phyloP scores from a whole-genome alignment of 2,797 vertebrate genomes.

The Betta splendens region DNA sequence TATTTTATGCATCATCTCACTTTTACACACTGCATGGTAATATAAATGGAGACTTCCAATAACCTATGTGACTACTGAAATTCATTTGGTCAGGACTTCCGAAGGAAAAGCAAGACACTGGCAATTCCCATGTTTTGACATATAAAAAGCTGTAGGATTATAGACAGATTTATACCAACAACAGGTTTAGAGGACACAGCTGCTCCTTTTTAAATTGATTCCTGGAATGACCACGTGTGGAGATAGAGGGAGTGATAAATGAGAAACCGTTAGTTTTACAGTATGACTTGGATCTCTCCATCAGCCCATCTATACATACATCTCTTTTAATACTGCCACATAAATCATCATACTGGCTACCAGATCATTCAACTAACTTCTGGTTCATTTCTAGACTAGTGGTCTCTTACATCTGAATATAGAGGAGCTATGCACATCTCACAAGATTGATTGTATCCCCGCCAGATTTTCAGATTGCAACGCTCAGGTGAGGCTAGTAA shows the following conservation, averaged over 20 bases:
- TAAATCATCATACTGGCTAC: conserved; percentile 9
- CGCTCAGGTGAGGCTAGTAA: conserved; percentile 36
- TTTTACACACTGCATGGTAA: neutral
- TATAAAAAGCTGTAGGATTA: conserved; percentile 1
- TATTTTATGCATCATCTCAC: neutral
- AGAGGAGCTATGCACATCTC: neutral
- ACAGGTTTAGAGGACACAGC: conserved; percentile 29
- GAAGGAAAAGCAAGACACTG: neutral
- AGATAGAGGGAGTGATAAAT: conserved; percentile 28
- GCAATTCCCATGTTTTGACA: conserved; percentile 7
- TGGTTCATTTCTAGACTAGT: conserved; percentile 7
- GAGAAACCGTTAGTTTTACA: conserved; percentile 8
- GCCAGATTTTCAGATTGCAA: conserved; percentile 55
- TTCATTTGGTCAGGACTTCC: neutral
- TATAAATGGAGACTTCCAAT: neutral
- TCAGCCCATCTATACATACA: conserved; percentile 6
- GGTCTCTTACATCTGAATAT: conserved; percentile 18
- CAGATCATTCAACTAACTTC: conserved; percentile 5
- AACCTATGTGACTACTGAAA: neutral
- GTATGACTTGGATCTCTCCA: conserved; percentile 25
- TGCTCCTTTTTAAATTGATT: conserved; percentile 30
- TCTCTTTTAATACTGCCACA: conserved; percentile 1
- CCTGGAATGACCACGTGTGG: conserved; percentile 8
- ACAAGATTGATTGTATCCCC: conserved; percentile 50
- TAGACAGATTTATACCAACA: conserved; percentile 34